Conservation (phyloP, 2,888 invertebrate species). For the Hanleya hanleyi region DNA sequence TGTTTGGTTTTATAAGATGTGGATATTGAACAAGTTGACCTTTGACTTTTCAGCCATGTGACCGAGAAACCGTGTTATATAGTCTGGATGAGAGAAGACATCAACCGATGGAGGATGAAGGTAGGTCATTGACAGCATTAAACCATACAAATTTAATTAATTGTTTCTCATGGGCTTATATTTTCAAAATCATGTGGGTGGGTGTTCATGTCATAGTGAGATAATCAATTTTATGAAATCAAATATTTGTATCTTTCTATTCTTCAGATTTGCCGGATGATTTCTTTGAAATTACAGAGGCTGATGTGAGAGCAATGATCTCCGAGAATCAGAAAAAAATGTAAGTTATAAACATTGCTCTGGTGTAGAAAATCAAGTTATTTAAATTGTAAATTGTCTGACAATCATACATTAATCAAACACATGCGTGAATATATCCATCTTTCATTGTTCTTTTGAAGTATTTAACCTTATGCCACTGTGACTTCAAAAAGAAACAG, state of each 20-base stretch:
- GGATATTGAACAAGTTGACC: neutral
- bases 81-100: slow-evolving; percentile 81
- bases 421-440: too few relatives aligned
- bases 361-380: too few relatives aligned
- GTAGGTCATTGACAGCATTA: too few relatives aligned
- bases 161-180: too few relatives aligned
- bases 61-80: slow-evolving; percentile 68
- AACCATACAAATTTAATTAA: neutral
- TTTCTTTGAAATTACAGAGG: slow-evolving; percentile 89
- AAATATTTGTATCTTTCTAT: neutral
- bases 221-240: neutral
- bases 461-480: too few relatives aligned
- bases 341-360: too few relatives aligned
- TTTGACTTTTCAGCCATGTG: slow-evolving; percentile 62
- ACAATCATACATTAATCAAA: too few relatives aligned
- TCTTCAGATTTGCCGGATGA: slow-evolving; percentile 79
- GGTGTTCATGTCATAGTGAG: too few relatives aligned
- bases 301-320: slow-evolving; percentile 85
- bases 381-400: too few relatives aligned
- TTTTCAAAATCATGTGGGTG: neutral
- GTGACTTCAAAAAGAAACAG: too few relatives aligned
- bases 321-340: slow-evolving; percentile 81
- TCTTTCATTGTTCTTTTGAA: too few relatives aligned
- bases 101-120: neutral
- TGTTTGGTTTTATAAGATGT: neutral